phyloP scores from a whole-genome alignment of 2,888 invertebrate species.

The Melikaiella ostensackeni region DNA sequence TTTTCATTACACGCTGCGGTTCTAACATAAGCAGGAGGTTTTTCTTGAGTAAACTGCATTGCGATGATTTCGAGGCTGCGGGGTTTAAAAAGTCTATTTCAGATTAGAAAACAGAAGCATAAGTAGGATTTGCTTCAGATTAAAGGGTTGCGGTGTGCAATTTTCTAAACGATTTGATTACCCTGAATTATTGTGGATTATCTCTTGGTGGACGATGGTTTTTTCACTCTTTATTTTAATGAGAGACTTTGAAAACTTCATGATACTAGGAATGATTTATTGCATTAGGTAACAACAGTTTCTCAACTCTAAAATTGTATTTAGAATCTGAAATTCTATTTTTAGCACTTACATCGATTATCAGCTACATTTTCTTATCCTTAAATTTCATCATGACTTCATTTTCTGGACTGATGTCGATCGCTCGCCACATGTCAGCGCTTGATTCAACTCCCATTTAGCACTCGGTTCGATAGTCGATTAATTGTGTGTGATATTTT shows the following conservation, averaged over 20 bases:
- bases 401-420: constrained; percentile 44
- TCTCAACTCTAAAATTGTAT: neutral
- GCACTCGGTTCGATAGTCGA: constrained; percentile 27
- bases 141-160: constrained; percentile 3
- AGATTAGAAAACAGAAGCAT: constrained; percentile 17
- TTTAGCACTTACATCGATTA: neutral
- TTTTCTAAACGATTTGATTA: constrained; percentile 24
- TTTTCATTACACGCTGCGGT: neutral
- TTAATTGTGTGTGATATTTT: constrained; percentile 43
- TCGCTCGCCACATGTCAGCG: constrained; percentile 47
- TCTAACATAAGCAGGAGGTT: neutral
- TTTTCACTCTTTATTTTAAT: neutral
- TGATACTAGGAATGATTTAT: constrained; percentile 10
- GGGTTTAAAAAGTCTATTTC: constrained; percentile 10
- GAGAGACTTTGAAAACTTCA: neutral
- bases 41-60: constrained; percentile 1
- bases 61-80: neutral
- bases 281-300: neutral
- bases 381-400: constrained; percentile 41
- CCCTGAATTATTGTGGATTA: constrained; percentile 12
- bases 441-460: constrained; percentile 46
- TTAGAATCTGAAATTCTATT: neutral
- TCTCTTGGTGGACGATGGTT: neutral
- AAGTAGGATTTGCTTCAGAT: constrained; percentile 1
- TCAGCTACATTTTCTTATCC: neutral